These are phyloP conservation scores for Sinosuthora webbiana DNA, from an alignment of 2,113 vertebrate species.

Conservation along the genomic window DNA sequence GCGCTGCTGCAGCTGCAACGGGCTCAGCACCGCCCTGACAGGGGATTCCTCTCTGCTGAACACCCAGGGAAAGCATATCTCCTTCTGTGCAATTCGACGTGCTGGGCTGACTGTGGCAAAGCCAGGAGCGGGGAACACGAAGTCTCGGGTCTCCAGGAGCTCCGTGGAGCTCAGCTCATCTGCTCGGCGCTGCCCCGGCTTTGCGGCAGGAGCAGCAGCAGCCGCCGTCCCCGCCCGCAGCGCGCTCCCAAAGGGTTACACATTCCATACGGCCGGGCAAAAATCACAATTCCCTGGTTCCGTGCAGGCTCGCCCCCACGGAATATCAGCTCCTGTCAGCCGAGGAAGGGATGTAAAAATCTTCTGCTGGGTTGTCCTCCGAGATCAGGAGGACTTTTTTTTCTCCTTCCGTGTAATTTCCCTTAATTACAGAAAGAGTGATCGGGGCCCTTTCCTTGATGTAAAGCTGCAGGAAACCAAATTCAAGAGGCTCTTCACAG, in stretches of 20 bases:
- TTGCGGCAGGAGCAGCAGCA: background rate
- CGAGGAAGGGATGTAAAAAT: background rate
- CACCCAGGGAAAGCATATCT: background rate
- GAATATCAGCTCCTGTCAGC: background rate
- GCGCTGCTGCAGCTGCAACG: background rate
- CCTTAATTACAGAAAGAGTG: background rate
- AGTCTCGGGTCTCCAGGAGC: fast-evolving
- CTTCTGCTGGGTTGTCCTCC: background rate
- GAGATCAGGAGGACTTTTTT: background rate
- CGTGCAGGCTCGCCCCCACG: fast-evolving
- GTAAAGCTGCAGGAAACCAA: background rate
- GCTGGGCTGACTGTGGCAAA: background rate
- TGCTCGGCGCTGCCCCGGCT: fast-evolving
- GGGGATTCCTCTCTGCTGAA: background rate
- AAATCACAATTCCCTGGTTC: background rate
- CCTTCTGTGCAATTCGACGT: fast-evolving
- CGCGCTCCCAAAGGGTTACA: fast-evolving
- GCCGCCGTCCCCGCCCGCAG: fast-evolving
- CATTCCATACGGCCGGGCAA: background rate
- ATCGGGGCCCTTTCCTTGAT: background rate
- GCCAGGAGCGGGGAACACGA: fast-evolving
- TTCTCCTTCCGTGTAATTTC: background rate
- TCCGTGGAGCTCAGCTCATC: background rate
- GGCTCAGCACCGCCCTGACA: background rate
- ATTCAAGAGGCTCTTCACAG: background rate